Percentiles rank a stretch among this genome's conserved stretches.
Evolutionary conservation across 1,140 invertebrate species (phyloP).

Genomic region (Globodera rostochiensis): DNA sequence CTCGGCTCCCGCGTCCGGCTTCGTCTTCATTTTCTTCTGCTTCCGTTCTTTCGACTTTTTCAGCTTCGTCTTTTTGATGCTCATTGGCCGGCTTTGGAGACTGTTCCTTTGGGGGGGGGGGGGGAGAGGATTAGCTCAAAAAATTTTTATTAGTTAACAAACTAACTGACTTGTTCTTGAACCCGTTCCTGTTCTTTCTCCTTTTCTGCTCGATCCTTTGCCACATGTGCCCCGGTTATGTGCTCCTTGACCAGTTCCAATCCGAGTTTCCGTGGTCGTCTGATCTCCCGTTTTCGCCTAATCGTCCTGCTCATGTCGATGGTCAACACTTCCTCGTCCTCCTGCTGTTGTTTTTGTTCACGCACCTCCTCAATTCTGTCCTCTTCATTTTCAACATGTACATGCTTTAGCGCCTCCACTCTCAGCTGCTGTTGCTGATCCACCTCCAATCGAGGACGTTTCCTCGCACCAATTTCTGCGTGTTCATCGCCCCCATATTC

Average conservation of each 20-base stretch:
- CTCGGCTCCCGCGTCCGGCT: background rate
- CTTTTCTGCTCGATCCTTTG: background rate
- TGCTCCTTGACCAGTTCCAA: conserved; percentile 28
- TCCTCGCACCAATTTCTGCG: background rate
- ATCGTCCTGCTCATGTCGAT: conserved; percentile 18
- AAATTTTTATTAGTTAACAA: too few relatives aligned
- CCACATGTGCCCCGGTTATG: background rate
- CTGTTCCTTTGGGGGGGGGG: background rate
- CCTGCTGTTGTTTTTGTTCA: background rate
- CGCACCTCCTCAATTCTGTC: too few relatives aligned
- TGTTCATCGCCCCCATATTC: background rate
- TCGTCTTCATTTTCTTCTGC: background rate
- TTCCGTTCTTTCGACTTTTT: background rate
- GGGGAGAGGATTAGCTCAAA: too few relatives aligned
- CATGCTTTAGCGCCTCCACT: background rate
- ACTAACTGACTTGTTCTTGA: background rate
- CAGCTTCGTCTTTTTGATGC: background rate
- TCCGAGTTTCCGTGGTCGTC: background rate
- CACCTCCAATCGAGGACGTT: background rate
- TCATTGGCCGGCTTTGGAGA: background rate
- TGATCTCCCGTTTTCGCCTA: conserved; percentile 11
- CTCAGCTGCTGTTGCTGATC: background rate
- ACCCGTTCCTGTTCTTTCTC: background rate
- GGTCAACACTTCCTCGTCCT: conserved; percentile 1
- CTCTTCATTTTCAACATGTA: too few relatives aligned